A percentile compares a stretch with the other conserved stretches of the same genome.
Conservation (phyloP, 2,888 invertebrate species). For the Sphaeridia pumilis region DNA sequence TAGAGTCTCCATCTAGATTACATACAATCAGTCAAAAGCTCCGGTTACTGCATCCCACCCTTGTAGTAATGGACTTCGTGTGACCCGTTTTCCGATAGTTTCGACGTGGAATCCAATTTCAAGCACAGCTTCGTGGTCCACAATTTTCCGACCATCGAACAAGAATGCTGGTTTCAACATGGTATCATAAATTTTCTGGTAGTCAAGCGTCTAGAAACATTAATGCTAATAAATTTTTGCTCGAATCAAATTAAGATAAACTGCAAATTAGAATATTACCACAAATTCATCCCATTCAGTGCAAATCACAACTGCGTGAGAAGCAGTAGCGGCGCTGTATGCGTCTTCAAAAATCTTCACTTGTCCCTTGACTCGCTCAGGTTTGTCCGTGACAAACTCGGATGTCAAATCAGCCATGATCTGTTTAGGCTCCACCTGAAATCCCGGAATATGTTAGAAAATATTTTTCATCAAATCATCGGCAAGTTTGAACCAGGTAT, state of each 20-base stretch:
- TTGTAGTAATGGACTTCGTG: constrained; percentile 29
- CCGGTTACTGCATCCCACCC: constrained; percentile 34
- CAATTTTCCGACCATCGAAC: constrained; percentile 92
- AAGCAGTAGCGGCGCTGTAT: constrained; percentile 73
- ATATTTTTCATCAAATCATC: no score
- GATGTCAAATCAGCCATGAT: constrained; percentile 69
- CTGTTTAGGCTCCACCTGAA: constrained; percentile 61
- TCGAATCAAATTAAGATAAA: not conserved
- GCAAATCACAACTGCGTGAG: constrained; percentile 90
- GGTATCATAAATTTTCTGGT: constrained; percentile 68
- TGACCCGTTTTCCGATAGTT: constrained; percentile 68
- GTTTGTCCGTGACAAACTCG: constrained; percentile 57
- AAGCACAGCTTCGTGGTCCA: constrained; percentile 69
- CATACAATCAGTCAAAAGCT: no score
- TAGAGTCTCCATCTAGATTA: no score
- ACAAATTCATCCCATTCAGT: constrained; percentile 99
- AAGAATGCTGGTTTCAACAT: constrained; percentile 99
- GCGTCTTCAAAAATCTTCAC: constrained; percentile 72
- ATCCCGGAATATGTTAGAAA: constrained; percentile 22
- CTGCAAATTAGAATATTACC: no score
- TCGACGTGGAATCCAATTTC: constrained; percentile 88
- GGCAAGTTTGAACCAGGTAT: no score
- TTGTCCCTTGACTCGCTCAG: constrained; percentile 55
- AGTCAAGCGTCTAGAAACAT: constrained; percentile 61
- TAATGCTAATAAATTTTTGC: not conserved